These are phyloP conservation scores for Agonopterix heracliana DNA, from an alignment of 2,888 invertebrate species.

Conservation along the genomic window DNA sequence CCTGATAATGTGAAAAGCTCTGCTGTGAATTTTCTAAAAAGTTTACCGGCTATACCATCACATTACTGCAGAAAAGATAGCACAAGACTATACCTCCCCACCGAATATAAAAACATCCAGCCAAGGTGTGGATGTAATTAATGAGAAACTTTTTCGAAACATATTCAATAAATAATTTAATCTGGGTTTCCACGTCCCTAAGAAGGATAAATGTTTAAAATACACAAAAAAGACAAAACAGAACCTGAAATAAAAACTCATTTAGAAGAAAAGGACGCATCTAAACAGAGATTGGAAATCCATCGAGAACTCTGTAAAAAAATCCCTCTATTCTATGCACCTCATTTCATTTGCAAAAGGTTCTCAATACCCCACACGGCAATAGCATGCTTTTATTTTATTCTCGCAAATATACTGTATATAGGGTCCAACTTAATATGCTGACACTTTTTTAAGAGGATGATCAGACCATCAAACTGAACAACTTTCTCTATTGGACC, in stretches of 20 bases:
- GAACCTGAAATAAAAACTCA: too few species aligned
- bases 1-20: conserved; percentile 1
- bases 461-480: too few species aligned
- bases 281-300: conserved; percentile 12
- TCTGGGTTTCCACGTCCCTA: conserved; percentile 13
- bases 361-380: conserved; percentile 11
- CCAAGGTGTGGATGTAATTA: neutral
- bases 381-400: neutral
- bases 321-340: conserved; percentile 11
- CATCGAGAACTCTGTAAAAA: conserved; percentile 13
- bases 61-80: conserved; percentile 15
- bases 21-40: conserved; percentile 6
- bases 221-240: conserved; percentile 10
- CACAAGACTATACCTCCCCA: conserved; percentile 10
- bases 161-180: conserved; percentile 10
- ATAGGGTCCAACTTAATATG: too few species aligned
- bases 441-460: too few species aligned
- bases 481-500: too few species aligned
- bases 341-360: conserved; percentile 14
- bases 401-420: too few species aligned
- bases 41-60: conserved; percentile 12
- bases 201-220: conserved; percentile 13
- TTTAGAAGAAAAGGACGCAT: conserved; percentile 16
- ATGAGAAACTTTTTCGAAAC: conserved; percentile 1
- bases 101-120: conserved; percentile 4